A percentile compares a stretch with the other conserved stretches of the same genome.
phyloP scores from a whole-genome alignment of 2,888 invertebrate genomes.

The Standfussiana lucernea region DNA sequence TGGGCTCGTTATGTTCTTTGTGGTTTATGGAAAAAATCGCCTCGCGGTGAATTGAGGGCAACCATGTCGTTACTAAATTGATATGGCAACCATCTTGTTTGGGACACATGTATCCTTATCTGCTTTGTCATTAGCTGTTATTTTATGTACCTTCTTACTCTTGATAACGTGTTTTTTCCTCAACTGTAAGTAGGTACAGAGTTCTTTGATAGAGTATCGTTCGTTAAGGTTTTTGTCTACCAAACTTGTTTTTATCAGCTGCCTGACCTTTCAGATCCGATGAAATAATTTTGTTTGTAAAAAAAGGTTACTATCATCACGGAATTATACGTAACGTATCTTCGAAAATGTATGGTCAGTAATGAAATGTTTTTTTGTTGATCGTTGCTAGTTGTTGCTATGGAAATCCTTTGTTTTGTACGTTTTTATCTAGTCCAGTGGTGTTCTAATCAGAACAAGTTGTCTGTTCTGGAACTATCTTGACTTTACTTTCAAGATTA shows the following conservation, averaged over 20 bases:
- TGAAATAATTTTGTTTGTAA: conserved; percentile 24
- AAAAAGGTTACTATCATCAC: conserved; percentile 43
- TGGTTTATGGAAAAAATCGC: conserved; percentile 56
- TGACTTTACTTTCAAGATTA: not conserved
- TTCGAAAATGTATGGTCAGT: not conserved
- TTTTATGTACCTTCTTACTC: conserved; percentile 29
- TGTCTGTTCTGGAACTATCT: not conserved
- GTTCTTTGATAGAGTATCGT: conserved; percentile 21
- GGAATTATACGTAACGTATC: conserved; percentile 10
- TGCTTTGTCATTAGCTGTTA: conserved; percentile 34
- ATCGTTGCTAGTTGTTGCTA: conserved; percentile 10
- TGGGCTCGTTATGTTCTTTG: conserved; percentile 63
- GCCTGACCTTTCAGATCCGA: conserved; percentile 49
- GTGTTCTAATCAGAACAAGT: not conserved
- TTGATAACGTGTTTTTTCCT: conserved; percentile 43
- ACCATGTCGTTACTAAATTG: conserved; percentile 43
- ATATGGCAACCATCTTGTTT: conserved; percentile 49
- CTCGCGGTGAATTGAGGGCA: conserved; percentile 46
- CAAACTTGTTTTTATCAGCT: conserved; percentile 44
- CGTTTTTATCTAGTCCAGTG: not conserved
- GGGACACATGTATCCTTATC: conserved; percentile 41
- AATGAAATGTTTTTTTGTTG: not conserved
- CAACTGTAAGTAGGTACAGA: conserved; percentile 18
- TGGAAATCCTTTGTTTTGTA: not conserved
- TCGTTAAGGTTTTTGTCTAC: conserved; percentile 54